A percentile compares a stretch with the other conserved stretches of the same genome.
phyloP scores from a whole-genome alignment of 2,113 vertebrate species.

The Oreochromis aureus region DNA sequence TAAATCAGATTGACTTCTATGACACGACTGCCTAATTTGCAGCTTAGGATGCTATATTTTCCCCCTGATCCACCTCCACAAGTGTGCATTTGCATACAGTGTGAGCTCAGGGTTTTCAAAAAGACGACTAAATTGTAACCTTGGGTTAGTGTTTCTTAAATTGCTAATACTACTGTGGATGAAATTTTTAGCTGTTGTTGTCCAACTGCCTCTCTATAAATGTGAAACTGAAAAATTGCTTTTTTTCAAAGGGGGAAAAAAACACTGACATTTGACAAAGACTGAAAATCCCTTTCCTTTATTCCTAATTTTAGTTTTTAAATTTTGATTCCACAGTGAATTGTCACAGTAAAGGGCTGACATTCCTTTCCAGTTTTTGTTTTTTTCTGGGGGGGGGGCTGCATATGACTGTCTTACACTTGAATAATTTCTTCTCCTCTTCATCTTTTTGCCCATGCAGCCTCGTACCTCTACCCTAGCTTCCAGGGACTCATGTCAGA shows the following conservation, averaged over 20 bases:
- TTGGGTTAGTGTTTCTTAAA: background rate
- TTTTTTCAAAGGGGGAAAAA: background rate
- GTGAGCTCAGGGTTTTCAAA: background rate
- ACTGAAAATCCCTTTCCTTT: background rate
- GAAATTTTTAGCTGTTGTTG: background rate
- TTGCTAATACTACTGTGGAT: background rate
- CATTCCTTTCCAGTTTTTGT: background rate
- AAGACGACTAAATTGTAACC: background rate
- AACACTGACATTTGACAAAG: background rate
- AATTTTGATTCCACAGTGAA: background rate
- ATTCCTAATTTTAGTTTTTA: background rate
- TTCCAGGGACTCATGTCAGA: constrained; percentile 84
- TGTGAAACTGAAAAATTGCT: background rate
- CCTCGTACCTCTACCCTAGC: constrained; percentile 74
- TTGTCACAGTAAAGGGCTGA: background rate
- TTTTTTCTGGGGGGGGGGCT: rapidly evolving
- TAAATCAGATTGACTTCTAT: constrained; percentile 35
- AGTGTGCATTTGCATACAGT: constrained; percentile 34
- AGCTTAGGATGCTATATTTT: constrained; percentile 5
- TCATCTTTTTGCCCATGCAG: constrained; percentile 44
- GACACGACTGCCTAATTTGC: constrained; percentile 39
- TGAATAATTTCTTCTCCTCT: background rate
- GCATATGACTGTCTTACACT: background rate
- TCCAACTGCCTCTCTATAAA: background rate
- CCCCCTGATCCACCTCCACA: constrained; percentile 5